Base-by-base conservation (phyloP, 2,888 invertebrate genomes). In the Brachynemurus nebulosus region DNA sequence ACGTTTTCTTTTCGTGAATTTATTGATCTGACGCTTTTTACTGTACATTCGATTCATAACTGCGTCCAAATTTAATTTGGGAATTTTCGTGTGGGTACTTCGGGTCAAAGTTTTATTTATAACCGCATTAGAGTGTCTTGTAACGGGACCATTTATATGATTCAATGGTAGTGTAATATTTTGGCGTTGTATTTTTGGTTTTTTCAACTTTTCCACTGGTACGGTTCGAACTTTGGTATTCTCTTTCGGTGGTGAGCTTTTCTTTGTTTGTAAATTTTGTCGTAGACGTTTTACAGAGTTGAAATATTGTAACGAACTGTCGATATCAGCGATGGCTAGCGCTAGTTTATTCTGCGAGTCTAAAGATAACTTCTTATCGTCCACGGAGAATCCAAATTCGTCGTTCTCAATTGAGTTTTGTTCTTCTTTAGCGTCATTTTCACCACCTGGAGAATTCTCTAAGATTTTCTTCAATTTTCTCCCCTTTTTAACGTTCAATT, bases 31-130 rank as follows among this genome's bases (percentile, higher is more conserved):
- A 12, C 16, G 9, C 11, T 40, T n/a, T 3, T 42, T 42, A 18
- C 17, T 42, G 25, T 42, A 14, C 21, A 42, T 35, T 2, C 42
- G 42, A 6, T 34, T 12, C 34, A 35, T 16, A 12, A 42, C 16
- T 9, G 20, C 14, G 12, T 42, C 35, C n/a, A 42, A 35, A 42
- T 42, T 42, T 11, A 42, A 23, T 21, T 42, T 42, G 14, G 34
- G 42, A 4, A 34, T 2, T 42, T 42, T 42, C 11, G 18, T 18
- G n/a, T 35, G 42, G 2, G 16, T 18, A 8, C 42, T 34, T 11
- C 42, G 42, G n/a, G 42, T 42, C 23, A 42, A 11, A 9, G 35
- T 42, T 42, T 35, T 34, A 20, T 42, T 12, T 11, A 42, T 42
- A 4, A 25, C 21, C 3, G 23, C 27, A 14, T 25, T 27, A 17